Base-by-base conservation (phyloP, 2,888 invertebrate genomes). In the Trachelus tabidus region DNA sequence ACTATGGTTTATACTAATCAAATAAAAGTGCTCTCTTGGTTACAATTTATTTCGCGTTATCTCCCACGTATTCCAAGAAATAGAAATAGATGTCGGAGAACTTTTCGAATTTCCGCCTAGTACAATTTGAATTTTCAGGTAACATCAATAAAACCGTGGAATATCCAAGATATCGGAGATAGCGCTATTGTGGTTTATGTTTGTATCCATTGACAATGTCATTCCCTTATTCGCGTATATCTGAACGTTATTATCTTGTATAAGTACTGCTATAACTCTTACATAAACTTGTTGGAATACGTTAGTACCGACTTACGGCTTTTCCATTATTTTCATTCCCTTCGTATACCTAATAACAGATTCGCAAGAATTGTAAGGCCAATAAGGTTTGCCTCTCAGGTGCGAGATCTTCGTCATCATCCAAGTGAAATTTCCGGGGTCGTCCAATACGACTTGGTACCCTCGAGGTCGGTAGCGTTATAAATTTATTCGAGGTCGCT, bases 401-500 rank as follows among this genome's bases (percentile, higher is more conserved):
- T 84, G 84, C 76, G 80, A 81, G 78, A 83, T 79, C 83, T 82
- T 76, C 76, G 77, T 85, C 83, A 79, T 85, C 83, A 81, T 80
- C 79, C 78, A 80, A 76, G 71, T 76, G 69, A 84, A 83, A 81
- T 81, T 79, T 73, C 73, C 33, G 77, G 77, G 79, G 40, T 74
- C 77, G 68, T 76, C 77, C 76, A 77, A n/a, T 31, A 35, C 30
- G 69, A 69, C 23, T 73, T 31, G 56, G 71, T 4, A 71, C 34
- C 12, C 12, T 12, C 31, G 71, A 11, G 6, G 12, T 71, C 12
- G 33, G 71, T 34, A 23, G 9, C 23, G 2, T 56, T 56, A 56
- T 71, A 88, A 89, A 90, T 89, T 89, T 89, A 89, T 89, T 89
- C 88, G 82, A 82, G 85, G 84, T 84, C 83, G 87, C 86, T 85